Conservation (phyloP, 2,797 vertebrate genomes). For the Alcedo atthis region DNA sequence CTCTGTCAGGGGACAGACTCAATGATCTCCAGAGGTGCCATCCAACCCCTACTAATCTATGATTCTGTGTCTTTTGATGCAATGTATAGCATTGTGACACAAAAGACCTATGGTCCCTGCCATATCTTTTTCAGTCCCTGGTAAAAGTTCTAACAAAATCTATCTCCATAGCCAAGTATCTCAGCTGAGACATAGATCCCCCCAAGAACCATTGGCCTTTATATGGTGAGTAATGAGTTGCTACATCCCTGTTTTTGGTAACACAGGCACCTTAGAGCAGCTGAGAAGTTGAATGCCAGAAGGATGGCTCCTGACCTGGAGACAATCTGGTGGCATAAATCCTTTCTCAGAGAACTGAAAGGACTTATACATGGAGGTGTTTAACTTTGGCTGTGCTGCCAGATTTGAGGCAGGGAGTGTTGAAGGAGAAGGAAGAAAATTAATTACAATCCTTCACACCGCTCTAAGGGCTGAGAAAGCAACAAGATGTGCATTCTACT, state of each 20-base stretch:
- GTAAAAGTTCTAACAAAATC: neutral
- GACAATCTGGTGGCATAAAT: neutral
- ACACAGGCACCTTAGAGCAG: neutral
- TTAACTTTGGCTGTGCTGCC: neutral
- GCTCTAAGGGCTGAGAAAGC: neutral
- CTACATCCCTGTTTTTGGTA: neutral
- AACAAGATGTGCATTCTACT: accelerated
- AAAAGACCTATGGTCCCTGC: neutral
- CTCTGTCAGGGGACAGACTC: too few relatives aligned
- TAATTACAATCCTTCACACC: neutral
- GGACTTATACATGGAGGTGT: neutral
- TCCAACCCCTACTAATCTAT: too few relatives aligned
- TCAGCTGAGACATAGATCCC: neutral
- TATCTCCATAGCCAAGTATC: neutral
- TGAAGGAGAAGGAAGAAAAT: neutral
- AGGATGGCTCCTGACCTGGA: neutral
- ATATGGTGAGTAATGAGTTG: neutral
- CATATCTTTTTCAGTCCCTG: neutral
- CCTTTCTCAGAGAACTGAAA: neutral
- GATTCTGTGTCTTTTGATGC: neutral
- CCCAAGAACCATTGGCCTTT: neutral
- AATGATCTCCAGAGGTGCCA: too few relatives aligned
- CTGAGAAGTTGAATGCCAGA: neutral
- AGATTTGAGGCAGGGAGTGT: neutral
- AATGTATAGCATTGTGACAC: neutral